These are phyloP conservation scores for Sialia sialis DNA, from an alignment of 2,113 vertebrate species.

Conservation along the genomic window DNA sequence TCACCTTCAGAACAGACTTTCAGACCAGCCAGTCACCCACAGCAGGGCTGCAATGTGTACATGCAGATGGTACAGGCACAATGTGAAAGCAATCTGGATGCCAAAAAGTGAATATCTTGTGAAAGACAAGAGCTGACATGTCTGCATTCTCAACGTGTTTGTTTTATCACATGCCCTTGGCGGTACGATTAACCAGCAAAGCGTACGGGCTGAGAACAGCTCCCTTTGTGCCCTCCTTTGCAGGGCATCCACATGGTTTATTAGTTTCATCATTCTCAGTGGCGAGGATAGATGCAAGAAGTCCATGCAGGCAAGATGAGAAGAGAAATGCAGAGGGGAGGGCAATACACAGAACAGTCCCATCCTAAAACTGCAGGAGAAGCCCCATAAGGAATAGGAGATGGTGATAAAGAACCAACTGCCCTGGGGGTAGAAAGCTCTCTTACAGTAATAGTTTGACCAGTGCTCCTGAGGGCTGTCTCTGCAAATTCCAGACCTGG, in stretches of 20 bases:
- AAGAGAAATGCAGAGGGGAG: neutral
- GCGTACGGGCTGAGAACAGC: fast-evolving
- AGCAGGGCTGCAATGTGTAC: neutral
- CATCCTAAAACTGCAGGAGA: neutral
- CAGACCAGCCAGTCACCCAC: neutral
- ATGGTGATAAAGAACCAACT: neutral
- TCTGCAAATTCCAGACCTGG: neutral
- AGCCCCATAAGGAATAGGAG: neutral
- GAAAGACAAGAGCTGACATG: neutral
- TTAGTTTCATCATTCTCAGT: neutral
- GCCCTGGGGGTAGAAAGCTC: neutral
- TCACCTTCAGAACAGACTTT: neutral
- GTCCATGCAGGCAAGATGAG: neutral
- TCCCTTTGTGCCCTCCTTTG: fast-evolving
- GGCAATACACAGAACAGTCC: neutral
- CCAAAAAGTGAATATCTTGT: neutral
- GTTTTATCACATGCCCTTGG: neutral
- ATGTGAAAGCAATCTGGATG: neutral
- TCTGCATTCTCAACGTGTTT: neutral
- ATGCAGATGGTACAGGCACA: neutral
- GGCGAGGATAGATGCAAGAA: neutral
- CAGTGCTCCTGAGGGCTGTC: neutral
- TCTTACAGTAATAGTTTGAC: neutral
- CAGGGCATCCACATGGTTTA: neutral
- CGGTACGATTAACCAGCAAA: neutral